Percentiles rank a stretch among this genome's conserved stretches.
phyloP scores from a whole-genome alignment of 2,113 vertebrate genomes.

The Danionella cerebrum region DNA sequence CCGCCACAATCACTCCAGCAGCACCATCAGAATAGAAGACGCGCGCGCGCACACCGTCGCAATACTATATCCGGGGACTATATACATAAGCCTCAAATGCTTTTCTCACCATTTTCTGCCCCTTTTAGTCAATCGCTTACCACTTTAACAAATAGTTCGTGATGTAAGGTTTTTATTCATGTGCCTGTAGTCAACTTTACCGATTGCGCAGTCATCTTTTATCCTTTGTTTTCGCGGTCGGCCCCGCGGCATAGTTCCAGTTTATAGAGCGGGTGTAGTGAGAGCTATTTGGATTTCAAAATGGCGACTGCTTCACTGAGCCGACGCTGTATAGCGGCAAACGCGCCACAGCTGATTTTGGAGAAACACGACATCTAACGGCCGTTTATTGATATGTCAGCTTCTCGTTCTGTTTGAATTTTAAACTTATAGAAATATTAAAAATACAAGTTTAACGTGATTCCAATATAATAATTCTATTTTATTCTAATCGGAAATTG shows the following conservation, averaged over 20 bases:
- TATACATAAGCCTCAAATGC: conserved; percentile 68
- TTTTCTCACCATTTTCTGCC: conserved; percentile 49
- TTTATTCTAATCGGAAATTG: too few species aligned
- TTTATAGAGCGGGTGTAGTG: conserved; percentile 69
- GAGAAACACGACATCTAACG: neutral
- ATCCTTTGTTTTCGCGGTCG: conserved; percentile 84
- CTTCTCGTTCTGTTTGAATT: neutral
- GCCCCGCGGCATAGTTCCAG: conserved; percentile 93
- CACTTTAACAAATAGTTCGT: conserved; percentile 42
- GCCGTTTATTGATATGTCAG: neutral
- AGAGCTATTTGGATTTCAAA: conserved; percentile 70
- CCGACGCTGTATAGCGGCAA: neutral
- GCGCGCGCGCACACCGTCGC: conserved; percentile 51
- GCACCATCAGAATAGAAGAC: conserved; percentile 66
- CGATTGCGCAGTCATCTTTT: conserved; percentile 74
- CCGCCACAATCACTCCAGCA: conserved; percentile 75
- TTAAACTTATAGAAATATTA: neutral
- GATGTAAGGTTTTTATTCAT: conserved; percentile 56
- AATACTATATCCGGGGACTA: conserved; percentile 93
- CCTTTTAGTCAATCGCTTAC: conserved; percentile 30
- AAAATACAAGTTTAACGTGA: too few species aligned
- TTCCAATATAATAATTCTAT: too few species aligned
- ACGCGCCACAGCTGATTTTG: neutral
- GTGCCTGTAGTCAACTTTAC: conserved; percentile 70
- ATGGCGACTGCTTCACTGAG: conserved; percentile 55